Percentiles rank a stretch among this genome's conserved stretches.
These are phyloP conservation scores for Scopus umbretta DNA, from an alignment of 2,113 vertebrate species.

Conservation along the genomic window DNA sequence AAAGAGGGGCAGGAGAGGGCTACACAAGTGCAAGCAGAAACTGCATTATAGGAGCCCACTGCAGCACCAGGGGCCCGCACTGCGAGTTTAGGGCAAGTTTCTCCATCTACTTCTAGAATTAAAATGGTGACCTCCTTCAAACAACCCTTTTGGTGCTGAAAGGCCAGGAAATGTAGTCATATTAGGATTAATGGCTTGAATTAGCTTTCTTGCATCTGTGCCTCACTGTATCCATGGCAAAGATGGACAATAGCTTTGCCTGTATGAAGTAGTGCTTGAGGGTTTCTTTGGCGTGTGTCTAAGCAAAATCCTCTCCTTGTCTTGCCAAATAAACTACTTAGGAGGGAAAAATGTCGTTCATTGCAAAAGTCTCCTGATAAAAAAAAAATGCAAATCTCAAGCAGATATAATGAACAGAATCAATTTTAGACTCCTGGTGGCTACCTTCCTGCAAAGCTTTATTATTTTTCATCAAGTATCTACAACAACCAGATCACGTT, in stretches of 20 bases:
- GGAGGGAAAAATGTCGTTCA: neutral
- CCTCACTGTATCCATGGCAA: neutral
- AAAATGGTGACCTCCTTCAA: neutral
- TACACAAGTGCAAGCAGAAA: neutral
- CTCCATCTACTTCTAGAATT: neutral
- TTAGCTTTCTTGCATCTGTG: neutral
- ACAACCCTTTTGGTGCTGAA: neutral
- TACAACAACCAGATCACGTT: conserved; percentile 4
- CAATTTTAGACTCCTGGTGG: conserved; percentile 15
- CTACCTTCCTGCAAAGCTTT: conserved; percentile 18
- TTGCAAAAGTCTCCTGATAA: neutral
- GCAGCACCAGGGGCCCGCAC: neutral
- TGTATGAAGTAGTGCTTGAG: neutral
- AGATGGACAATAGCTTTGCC: neutral
- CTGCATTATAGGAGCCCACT: neutral
- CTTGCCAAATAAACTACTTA: neutral
- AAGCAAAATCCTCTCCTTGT: neutral
- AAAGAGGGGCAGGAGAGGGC: neutral
- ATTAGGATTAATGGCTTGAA: neutral
- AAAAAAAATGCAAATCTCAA: conserved; percentile 6
- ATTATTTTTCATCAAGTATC: conserved; percentile 53
- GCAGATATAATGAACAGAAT: conserved; percentile 22
- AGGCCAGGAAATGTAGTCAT: neutral
- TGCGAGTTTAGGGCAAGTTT: neutral
- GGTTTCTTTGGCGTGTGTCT: neutral